phyloP scores from a whole-genome alignment of 1,140 invertebrate genomes.

The Globodera rostochiensis region DNA sequence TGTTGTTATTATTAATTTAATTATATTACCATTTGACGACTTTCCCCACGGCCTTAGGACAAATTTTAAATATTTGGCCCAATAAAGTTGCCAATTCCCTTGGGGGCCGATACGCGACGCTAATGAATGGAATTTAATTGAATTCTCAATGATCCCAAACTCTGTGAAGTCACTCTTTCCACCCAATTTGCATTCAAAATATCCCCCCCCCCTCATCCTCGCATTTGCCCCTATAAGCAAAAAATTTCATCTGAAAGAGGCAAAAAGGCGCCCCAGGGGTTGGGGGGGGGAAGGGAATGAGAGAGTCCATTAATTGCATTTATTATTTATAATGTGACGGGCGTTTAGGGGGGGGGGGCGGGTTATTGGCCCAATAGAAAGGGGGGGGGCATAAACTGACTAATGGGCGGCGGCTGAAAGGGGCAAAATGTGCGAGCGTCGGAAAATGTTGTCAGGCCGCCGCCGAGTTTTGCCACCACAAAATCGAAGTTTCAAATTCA shows the following conservation, averaged over 20 bases:
- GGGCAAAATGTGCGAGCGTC: not conserved
- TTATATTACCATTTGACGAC: no score
- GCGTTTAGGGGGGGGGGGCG: not conserved
- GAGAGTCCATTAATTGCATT: constrained; percentile 22
- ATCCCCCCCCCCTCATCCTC: constrained; percentile 1
- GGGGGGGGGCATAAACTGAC: not conserved
- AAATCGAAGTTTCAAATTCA: no score
- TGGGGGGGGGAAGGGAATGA: not conserved
- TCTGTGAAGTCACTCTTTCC: constrained; percentile 6
- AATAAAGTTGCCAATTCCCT: not conserved
- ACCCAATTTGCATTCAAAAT: constrained; percentile 25
- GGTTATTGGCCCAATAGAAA: constrained; percentile 1
- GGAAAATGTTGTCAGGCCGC: no score
- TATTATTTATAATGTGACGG: constrained; percentile 18
- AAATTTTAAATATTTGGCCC: not conserved
- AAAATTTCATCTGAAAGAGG: not conserved
- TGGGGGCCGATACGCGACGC: not conserved
- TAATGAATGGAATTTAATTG: not conserved
- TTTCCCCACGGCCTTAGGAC: not conserved
- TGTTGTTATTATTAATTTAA: no score
- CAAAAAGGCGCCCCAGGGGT: not conserved
- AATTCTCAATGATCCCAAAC: not conserved
- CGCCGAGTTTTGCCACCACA: no score
- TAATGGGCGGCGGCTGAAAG: not conserved
- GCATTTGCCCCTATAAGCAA: not conserved